Base-by-base conservation (phyloP, 2,113 vertebrate genomes). In the Coracopsis vasa region DNA sequence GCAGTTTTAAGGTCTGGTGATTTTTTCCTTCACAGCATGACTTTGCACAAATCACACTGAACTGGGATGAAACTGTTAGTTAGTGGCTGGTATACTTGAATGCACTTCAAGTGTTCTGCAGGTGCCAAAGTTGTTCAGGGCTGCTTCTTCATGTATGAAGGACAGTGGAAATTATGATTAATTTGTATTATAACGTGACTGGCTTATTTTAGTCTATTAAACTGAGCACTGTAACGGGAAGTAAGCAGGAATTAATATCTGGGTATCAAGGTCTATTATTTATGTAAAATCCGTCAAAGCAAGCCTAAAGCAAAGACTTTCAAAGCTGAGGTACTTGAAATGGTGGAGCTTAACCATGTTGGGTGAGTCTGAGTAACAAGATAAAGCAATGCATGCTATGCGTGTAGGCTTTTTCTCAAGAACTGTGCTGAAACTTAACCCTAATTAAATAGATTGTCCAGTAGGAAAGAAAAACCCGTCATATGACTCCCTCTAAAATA, bases 11-110 rank as follows among this genome's bases (percentile, higher is more conserved):
- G 83, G 80, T 93, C 82, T 92, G 45, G 35, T 93, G 60, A 51
- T 77, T 92, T 95, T 71, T 91, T 71, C 62, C 37, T 94, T 50
- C 53, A 78, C 80, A 88, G 79, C 94, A 95, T 94, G 73, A 95
- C 82, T 95, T 89, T 41, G 81, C 83, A 96, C 48, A 97, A 96
- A 94, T 80, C 48, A 74, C 39, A 78, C 16, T 2, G 9, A 61
- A 92, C 29, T 10, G 28, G 56, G 50, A 64, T 31, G 31, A 83
- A 94, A 71, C 42, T 29, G 37, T 39, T 65, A 41, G 62, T 39
- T 65, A 41, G 56, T 16, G 61, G 28, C 65, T 74, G 53, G 35
- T 13, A 70, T 37, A 85, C 50, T 82, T 81, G 44, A 95, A 47
- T 92, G 77, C 39, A 11, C 11, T 69, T 78, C 5, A 10, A 90